Conservation (phyloP, 2,797 vertebrate genomes). For the Periophthalmus magnuspinnatus region DNA sequence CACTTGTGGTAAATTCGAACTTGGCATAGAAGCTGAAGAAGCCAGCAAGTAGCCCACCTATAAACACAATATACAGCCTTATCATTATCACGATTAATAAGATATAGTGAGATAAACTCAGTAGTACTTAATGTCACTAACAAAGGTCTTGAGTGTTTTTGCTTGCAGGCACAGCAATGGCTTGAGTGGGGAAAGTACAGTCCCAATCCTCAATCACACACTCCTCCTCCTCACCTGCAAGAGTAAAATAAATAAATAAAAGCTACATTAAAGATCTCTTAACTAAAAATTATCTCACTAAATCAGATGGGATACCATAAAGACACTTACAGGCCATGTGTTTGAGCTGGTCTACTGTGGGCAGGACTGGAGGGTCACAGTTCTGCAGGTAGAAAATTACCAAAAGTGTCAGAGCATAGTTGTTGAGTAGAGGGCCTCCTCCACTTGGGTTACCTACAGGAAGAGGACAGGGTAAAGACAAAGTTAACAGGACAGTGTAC, state of each 20-base stretch:
- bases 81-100: background rate
- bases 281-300: background rate
- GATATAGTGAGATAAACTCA: too few species aligned
- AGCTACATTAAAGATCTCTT: background rate
- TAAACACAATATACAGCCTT: background rate
- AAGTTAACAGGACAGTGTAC: too few species aligned
- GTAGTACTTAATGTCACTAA: conserved; percentile 68
- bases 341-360: conserved; percentile 77
- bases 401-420: conserved; percentile 90
- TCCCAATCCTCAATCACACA: conserved; percentile 87
- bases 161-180: conserved; percentile 77
- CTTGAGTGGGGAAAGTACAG: conserved; percentile 88
- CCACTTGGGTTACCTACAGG: conserved; percentile 83
- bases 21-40: conserved; percentile 85
- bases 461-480: background rate
- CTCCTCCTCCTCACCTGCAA: conserved; percentile 81
- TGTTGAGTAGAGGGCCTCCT: conserved; percentile 86
- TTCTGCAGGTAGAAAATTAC: conserved; percentile 90
- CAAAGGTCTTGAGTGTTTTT: conserved; percentile 81
- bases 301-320: background rate
- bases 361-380: conserved; percentile 82
- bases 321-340: conserved; percentile 80
- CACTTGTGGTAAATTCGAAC: conserved; percentile 80
- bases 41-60: conserved; percentile 83
- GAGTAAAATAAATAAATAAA: background rate